Base-by-base conservation (phyloP, 2,888 invertebrate species). In the Acleris emargana region DNA sequence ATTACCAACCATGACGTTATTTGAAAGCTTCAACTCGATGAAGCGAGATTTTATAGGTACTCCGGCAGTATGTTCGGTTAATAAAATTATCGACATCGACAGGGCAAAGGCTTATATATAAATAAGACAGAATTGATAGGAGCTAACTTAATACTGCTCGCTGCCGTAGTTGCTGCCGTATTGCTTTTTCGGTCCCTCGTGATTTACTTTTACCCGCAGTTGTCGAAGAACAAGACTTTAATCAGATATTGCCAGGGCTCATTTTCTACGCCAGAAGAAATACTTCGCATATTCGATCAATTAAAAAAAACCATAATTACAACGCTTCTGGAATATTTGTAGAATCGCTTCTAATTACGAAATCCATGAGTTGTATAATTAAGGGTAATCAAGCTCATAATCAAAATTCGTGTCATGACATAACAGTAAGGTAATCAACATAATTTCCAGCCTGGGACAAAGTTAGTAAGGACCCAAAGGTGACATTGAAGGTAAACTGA, bases 41-140 rank as follows among this genome's bases (percentile, higher is more conserved):
- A 45, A 45, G n/a, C 45, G 17, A 45, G 7, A 45, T 25, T 60
- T 67, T 69, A 66, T 68, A 69, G 67, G 64, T 66, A 62, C 70
- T 72, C 69, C 67, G 62, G 58, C 64, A 38, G 58, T 60, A 60
- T 49, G 50, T 62, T 63, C 55, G 18, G 42, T 66, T 53, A 54
- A 59, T 49, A 58, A 25, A 64, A 64, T 45, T 25, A 63, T 50
- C 42, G 53, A 53, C 25, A 43, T 51, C 52, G 47, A 28, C 42
- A 25, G 28, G 54, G 49, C 58, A 60, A 60, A 59, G 49, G 59
- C 64, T 60, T 60, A 64, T 50, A n/a, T n/a, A n/a, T n/a, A n/a
- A n/a, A n/a, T n/a, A 50, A 42, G 28, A 53, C 49, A 60, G 50
- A 64, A 64, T 60, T 60, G 54, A 64, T 60, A 54, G 54, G 54